These are phyloP conservation scores for Benthosema pterotum DNA, from an alignment of 2,797 vertebrate species.

Conservation along the genomic window DNA sequence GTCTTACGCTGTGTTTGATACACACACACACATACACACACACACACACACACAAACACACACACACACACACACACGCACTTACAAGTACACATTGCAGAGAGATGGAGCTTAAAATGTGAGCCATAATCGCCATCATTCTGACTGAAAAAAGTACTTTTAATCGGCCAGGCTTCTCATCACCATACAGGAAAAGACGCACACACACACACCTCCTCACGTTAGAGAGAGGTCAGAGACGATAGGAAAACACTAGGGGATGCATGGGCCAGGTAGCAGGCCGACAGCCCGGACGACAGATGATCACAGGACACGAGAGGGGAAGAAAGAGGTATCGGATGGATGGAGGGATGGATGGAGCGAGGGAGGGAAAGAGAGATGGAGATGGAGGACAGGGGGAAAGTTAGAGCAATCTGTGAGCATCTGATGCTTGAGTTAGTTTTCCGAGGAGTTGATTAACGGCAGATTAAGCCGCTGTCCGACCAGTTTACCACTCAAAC, in stretches of 20 bases:
- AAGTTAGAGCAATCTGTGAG: slow-evolving; percentile 81
- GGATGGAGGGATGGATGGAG: slow-evolving; percentile 12
- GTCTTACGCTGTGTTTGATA: slow-evolving; percentile 87
- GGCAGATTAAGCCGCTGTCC: slow-evolving; percentile 84
- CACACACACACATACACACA: slow-evolving; percentile 71
- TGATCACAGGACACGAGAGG: neutral
- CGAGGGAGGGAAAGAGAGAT: neutral
- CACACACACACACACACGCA: slow-evolving; percentile 14
- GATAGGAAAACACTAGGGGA: too few relatives aligned
- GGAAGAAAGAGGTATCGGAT: neutral
- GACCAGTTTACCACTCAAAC: slow-evolving; percentile 77
- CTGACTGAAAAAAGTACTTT: slow-evolving; percentile 80
- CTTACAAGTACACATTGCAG: slow-evolving; percentile 6
- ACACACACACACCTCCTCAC: slow-evolving; percentile 26
- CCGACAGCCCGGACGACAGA: too few relatives aligned
- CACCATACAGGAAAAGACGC: slow-evolving; percentile 65
- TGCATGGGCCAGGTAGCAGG: too few relatives aligned
- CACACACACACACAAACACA: slow-evolving; percentile 76
- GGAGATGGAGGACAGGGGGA: slow-evolving; percentile 12
- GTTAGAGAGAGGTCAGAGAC: neutral
- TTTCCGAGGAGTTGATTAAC: slow-evolving; percentile 89
- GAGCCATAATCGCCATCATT: slow-evolving; percentile 74
- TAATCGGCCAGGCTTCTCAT: slow-evolving; percentile 80
- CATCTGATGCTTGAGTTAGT: slow-evolving; percentile 89
- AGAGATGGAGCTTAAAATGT: slow-evolving; percentile 78